These are phyloP conservation scores for Anguilla marmorata DNA, from an alignment of 2,797 vertebrate genomes.

Conservation along the genomic window DNA sequence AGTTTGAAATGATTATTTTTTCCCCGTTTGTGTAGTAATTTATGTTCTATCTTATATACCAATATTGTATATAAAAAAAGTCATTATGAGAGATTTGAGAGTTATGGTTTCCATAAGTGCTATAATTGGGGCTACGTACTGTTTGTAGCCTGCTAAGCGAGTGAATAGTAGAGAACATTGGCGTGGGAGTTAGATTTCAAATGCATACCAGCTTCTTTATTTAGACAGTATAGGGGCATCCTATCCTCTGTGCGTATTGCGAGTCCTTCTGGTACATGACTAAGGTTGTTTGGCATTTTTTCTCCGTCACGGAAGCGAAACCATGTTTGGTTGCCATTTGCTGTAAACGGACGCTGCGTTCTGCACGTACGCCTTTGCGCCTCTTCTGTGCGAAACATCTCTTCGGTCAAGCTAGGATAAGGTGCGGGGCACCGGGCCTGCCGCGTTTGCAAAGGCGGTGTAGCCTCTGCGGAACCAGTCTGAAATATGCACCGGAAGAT, in stretches of 20 bases:
- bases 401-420: not conserved
- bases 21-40: conserved; percentile 75
- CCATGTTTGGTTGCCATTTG: not conserved
- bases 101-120: conserved; percentile 70
- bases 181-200: conserved; percentile 58
- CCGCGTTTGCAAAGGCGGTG: not conserved
- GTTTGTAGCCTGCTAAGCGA: conserved; percentile 38
- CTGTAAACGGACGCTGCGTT: not conserved
- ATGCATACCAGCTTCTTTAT: conserved; percentile 59
- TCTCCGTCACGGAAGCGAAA: not conserved
- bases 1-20: conserved; percentile 53
- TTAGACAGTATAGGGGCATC: conserved; percentile 62
- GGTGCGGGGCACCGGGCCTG: not conserved
- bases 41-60: conserved; percentile 77
- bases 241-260: conserved; percentile 55
- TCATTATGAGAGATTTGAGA: conserved; percentile 66
- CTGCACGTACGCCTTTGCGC: not conserved
- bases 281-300: not conserved
- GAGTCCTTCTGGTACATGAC: conserved; percentile 6
- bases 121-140: conserved; percentile 52
- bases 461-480: not conserved
- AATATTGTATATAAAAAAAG: conserved; percentile 81
- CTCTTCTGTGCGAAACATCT: not conserved
- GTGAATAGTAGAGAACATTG: not conserved
- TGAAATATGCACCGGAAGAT: not conserved